phyloP scores from a whole-genome alignment of 2,113 vertebrate species.

The Corythaeola cristata region DNA sequence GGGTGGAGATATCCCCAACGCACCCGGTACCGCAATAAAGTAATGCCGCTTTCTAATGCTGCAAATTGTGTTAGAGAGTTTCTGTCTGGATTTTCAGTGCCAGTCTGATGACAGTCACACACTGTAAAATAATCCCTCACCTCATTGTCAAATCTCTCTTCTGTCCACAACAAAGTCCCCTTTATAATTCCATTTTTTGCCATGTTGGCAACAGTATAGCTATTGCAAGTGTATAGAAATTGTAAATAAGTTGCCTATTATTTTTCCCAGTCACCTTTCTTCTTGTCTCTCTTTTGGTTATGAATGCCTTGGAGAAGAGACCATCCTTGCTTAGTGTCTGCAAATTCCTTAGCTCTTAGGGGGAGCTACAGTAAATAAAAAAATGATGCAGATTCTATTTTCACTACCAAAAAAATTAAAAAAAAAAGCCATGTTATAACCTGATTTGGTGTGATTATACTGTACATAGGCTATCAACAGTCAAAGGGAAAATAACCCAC shows the following conservation, averaged over 20 bases:
- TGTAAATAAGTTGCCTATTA: background rate
- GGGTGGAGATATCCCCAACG: too few relatives aligned
- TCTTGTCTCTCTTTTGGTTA: background rate
- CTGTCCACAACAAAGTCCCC: background rate
- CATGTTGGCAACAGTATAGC: background rate
- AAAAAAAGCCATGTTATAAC: background rate
- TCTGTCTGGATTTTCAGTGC: too few relatives aligned
- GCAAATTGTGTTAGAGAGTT: too few relatives aligned
- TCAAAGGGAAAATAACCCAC: constrained; percentile 52
- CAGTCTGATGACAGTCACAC: background rate
- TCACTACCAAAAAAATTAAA: background rate
- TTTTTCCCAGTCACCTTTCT: background rate
- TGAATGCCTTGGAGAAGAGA: background rate
- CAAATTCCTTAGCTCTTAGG: background rate
- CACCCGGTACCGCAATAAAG: too few relatives aligned
- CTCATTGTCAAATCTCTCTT: background rate
- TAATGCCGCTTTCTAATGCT: too few relatives aligned
- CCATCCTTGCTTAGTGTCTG: background rate
- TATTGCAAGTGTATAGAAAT: background rate
- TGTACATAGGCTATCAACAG: constrained; percentile 45
- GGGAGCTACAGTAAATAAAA: background rate
- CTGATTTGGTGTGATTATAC: constrained; percentile 47
- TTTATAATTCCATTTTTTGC: background rate
- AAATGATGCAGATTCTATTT: background rate
- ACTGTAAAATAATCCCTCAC: background rate